Evolutionary conservation across 2,888 invertebrate genomes (phyloP), one percentile per base, ranked within the genome.

Genomic region (Panorpa germanica): DNA sequence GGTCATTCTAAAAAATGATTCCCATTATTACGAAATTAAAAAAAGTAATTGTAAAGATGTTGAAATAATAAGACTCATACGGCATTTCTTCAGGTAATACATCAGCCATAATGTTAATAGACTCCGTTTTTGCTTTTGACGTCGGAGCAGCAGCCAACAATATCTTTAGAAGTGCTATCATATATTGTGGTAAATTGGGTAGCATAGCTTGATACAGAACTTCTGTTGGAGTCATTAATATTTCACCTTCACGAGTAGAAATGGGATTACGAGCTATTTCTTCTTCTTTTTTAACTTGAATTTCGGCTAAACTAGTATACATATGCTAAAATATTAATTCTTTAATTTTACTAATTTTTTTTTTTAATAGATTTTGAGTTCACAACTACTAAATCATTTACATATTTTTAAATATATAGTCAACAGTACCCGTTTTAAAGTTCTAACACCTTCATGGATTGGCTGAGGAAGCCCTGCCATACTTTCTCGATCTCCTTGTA

Each of bases 61-160:
- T 29, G 15, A 30, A 23, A 25, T 23, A 29, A 14, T 11, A 11
- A 28, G 21, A 28, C 32, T 61, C 68, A 60, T 53, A 73, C 67
- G 93, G 93, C 88, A 91, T 90, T 59, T 91, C 90, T 56, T 90
- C 91, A 2, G 96, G 96, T 40, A 98, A 55, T 28, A 98, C 82
- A 57, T 99, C 98, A 22, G 91, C 85, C 71, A 96, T 77, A 25
- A 99, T 95, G 53, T 96, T 96, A 44, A 96, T 88, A 28, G 95
- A 91, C 49, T 98, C 98, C 7, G 81, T 86, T 59, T 95, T 95
- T 4, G 86, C 76, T 57, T 93, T 95, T n/a, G 90, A 90, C n/a
- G 95, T 95, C 4, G 98, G 96, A 19, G 95, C 91, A 31, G 96
- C 95, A 17, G 96, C 96, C 33, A 99, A 62, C 33, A 98, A 63